Evolutionary conservation across 2,113 vertebrate genomes (phyloP).

Genomic region (Alligator mississippiensis): DNA sequence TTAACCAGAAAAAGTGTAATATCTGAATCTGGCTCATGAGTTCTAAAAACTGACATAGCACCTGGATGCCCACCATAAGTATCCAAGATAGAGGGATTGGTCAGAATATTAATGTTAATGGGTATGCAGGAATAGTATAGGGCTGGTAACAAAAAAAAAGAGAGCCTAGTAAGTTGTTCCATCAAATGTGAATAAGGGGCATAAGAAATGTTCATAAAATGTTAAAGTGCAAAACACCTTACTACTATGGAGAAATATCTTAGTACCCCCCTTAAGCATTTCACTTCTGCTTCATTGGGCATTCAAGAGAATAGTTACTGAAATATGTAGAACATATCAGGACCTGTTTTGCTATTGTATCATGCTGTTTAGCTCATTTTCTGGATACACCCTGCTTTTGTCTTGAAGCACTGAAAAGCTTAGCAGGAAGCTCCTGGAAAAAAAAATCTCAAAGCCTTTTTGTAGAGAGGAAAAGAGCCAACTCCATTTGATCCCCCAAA

Average conservation of each 20-base stretch:
- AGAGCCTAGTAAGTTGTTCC: rapidly evolving
- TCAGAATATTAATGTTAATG: not conserved
- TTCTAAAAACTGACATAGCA: not conserved
- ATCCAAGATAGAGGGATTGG: not conserved
- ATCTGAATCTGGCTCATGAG: not conserved
- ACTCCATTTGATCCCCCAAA: not conserved
- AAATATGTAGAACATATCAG: not conserved
- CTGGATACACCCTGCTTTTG: not conserved
- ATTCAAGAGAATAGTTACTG: not conserved
- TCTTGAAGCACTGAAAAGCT: not conserved
- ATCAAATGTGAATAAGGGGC: not conserved
- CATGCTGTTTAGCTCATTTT: not conserved
- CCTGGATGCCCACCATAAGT: not conserved
- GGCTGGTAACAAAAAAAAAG: not conserved
- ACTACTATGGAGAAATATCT: not conserved
- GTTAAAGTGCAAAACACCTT: not conserved
- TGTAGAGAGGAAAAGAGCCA: not conserved
- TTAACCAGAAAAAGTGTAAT: too few species aligned
- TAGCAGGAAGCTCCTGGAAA: not conserved
- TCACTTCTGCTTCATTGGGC: not conserved
- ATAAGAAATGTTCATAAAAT: not conserved
- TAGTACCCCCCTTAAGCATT: not conserved
- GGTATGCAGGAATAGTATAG: too few species aligned
- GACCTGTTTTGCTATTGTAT: not conserved
- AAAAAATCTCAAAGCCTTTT: slow-evolving; percentile 11